Evolutionary conservation across 2,113 vertebrate genomes (phyloP).

Genomic region (Callospermophilus lateralis): DNA sequence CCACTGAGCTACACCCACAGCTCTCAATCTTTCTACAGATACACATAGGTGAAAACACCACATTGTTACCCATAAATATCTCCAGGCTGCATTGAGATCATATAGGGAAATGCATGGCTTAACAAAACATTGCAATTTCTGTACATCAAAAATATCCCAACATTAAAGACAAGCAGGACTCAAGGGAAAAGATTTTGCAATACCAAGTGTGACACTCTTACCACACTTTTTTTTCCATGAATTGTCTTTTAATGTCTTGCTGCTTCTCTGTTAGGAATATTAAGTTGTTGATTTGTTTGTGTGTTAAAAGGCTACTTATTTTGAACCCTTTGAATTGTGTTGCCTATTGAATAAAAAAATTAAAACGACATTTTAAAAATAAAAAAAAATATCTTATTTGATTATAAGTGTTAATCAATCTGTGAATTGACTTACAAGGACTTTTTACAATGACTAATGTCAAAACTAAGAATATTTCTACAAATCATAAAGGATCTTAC

Average conservation of each 20-base stretch:
- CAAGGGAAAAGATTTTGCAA: neutral
- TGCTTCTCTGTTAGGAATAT: neutral
- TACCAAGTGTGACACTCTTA: neutral
- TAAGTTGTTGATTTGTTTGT: neutral
- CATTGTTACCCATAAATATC: neutral
- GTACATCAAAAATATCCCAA: neutral
- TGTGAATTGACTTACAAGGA: neutral
- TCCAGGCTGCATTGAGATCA: neutral
- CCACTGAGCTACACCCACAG: too few relatives aligned
- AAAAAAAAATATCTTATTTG: neutral
- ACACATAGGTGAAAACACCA: too few relatives aligned
- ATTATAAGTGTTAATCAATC: neutral
- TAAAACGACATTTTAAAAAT: neutral
- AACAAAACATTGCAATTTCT: neutral
- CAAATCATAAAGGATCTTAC: constrained; percentile 11
- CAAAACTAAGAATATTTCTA: constrained; percentile 20
- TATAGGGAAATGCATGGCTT: neutral
- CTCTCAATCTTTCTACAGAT: too few relatives aligned
- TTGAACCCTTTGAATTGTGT: constrained; percentile 30
- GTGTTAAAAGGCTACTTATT: neutral
- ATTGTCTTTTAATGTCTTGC: neutral
- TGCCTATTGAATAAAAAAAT: neutral
- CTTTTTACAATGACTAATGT: constrained; percentile 11
- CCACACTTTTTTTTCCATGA: neutral
- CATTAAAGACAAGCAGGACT: neutral